A percentile compares a stretch with the other conserved stretches of the same genome.
Conservation (phyloP, 2,888 invertebrate species). For the Nymphalis polychloros region DNA sequence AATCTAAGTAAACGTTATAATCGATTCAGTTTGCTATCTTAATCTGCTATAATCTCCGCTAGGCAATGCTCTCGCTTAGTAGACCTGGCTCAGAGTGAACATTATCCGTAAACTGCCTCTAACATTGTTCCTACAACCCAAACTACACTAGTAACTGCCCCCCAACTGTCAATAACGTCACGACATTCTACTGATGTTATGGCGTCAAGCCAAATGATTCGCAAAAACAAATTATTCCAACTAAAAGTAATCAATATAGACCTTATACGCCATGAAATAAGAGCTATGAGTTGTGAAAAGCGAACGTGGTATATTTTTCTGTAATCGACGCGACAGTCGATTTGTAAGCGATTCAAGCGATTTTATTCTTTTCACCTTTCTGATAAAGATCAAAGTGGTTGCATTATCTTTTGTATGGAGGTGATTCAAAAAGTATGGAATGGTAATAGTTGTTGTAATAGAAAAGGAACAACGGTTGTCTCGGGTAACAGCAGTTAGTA, state of each 20-base stretch:
- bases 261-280: not conserved
- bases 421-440: not conserved
- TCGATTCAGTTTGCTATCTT: conserved; percentile 5
- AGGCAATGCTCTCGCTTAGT: conserved; percentile 1
- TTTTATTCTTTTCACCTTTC: not conserved
- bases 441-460: not conserved
- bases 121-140: conserved; percentile 16
- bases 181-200: conserved; percentile 6
- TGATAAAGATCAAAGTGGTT: conserved; percentile 7
- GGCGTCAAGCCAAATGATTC: conserved; percentile 11
- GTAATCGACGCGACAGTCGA: conserved; percentile 6
- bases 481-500: conserved; percentile 5
- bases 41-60: conserved; percentile 8
- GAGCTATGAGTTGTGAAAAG: not conserved
- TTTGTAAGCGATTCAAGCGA: not conserved
- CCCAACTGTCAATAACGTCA: conserved; percentile 9
- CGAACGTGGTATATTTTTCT: not conserved
- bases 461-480: conserved; percentile 7
- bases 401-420: not conserved
- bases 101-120: conserved; percentile 18
- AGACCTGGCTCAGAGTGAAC: conserved; percentile 12
- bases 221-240: conserved; percentile 1
- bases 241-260: not conserved
- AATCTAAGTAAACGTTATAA: not conserved
- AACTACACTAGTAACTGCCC: conserved; percentile 11